Evolutionary conservation across 1,140 invertebrate genomes (phyloP).

Genomic region (Formica exsecta): DNA sequence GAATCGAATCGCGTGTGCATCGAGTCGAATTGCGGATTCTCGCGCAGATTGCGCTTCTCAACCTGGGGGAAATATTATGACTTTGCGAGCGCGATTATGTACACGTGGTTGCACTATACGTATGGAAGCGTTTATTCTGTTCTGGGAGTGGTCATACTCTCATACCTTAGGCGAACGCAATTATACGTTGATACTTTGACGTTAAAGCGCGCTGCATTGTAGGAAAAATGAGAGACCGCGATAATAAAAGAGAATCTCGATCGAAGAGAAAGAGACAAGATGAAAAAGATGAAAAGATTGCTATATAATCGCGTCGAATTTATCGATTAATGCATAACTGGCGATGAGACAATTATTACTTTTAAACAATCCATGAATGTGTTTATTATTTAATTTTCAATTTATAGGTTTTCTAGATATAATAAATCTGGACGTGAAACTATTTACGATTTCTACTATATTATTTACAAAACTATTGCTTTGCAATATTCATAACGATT

Average conservation of each 20-base stretch:
- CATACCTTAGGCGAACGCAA: constrained; percentile 6
- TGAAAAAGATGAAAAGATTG: not conserved
- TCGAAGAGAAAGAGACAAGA: not conserved
- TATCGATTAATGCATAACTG: not conserved
- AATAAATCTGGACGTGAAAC: not conserved
- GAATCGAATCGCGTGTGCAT: constrained; percentile 34
- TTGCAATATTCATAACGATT: too few species aligned
- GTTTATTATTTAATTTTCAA: not conserved
- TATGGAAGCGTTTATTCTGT: constrained; percentile 16
- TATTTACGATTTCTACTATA: not conserved
- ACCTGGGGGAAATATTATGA: constrained; percentile 29
- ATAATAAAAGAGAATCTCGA: too few species aligned
- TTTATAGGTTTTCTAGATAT: not conserved
- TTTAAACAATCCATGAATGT: not conserved
- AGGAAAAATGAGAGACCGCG: not conserved
- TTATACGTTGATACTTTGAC: constrained; percentile 30
- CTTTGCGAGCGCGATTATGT: constrained; percentile 18
- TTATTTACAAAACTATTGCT: not conserved
- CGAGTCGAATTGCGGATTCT: constrained; percentile 11
- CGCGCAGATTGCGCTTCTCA: not conserved
- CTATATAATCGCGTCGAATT: not conserved
- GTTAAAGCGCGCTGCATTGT: not conserved
- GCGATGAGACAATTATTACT: not conserved
- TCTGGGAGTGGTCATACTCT: constrained; percentile 31
- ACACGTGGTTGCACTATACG: constrained; percentile 7